Evolutionary conservation across 2,888 invertebrate genomes (phyloP).

Genomic region (Andrena minutula): DNA sequence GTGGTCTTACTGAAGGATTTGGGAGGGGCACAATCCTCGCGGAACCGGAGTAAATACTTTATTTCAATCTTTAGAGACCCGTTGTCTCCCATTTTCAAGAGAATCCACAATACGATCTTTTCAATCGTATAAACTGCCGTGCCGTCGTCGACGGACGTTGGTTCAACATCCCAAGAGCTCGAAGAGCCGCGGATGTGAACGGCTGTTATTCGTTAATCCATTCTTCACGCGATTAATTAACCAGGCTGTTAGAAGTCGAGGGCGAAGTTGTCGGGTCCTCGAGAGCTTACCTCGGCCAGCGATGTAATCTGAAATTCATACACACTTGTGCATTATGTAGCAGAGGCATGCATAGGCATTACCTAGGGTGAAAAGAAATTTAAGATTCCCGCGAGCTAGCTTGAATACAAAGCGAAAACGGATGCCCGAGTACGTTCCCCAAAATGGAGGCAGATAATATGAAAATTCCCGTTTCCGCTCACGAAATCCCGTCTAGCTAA

Average conservation of each 20-base stretch:
- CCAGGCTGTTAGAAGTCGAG: background rate
- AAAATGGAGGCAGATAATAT: slow-evolving; percentile 25
- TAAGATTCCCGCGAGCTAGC: background rate
- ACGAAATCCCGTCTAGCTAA: slow-evolving; percentile 20
- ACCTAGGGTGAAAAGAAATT: background rate
- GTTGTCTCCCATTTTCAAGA: slow-evolving; percentile 19
- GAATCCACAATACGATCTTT: slow-evolving; percentile 35
- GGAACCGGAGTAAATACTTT: slow-evolving; percentile 46
- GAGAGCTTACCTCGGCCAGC: no score
- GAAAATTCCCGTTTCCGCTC: slow-evolving; percentile 31
- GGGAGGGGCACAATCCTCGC: slow-evolving; percentile 10
- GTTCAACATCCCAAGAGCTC: background rate
- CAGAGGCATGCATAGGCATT: background rate
- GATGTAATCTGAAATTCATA: slow-evolving; percentile 30
- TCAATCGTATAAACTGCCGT: slow-evolving; percentile 34
- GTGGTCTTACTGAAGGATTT: slow-evolving; percentile 40
- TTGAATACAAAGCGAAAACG: slow-evolving; percentile 34
- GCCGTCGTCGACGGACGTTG: background rate
- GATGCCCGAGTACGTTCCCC: background rate
- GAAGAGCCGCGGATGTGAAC: background rate
- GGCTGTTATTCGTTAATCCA: slow-evolving; percentile 11
- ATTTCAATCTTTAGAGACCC: slow-evolving; percentile 36
- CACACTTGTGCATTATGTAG: background rate
- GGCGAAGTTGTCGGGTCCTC: background rate
- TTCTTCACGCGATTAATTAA: slow-evolving; percentile 17